Evolutionary conservation across 2,888 invertebrate genomes (phyloP).

Genomic region (Nesidiocoris tenuis): DNA sequence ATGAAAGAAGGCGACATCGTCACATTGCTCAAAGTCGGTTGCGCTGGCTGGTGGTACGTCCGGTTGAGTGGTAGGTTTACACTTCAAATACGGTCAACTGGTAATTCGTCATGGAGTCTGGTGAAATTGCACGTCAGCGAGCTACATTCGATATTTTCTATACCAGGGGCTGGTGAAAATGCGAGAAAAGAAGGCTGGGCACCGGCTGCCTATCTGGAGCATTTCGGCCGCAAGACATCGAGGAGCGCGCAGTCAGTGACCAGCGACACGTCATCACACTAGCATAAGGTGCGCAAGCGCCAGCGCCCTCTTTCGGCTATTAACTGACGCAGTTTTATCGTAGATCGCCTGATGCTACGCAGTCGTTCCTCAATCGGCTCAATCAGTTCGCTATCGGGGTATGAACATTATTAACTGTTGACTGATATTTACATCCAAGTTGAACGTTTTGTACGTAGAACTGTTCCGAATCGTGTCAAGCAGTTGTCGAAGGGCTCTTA

Average conservation of each 20-base stretch:
- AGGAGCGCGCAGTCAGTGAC: conserved; percentile 63
- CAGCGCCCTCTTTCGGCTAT: neutral
- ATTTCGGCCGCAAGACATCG: conserved; percentile 65
- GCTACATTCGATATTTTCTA: no score
- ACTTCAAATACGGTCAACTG: neutral
- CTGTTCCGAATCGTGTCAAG: no score
- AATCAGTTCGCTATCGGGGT: no score
- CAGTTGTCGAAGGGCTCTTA: no score
- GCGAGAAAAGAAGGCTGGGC: conserved; percentile 81
- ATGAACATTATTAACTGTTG: no score
- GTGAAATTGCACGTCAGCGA: no score
- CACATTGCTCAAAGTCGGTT: conserved; percentile 86
- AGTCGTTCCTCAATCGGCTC: neutral
- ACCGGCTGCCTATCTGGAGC: conserved; percentile 87
- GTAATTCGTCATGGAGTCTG: no score
- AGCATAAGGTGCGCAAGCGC: neutral
- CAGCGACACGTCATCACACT: conserved; percentile 53
- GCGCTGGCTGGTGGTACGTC: conserved; percentile 97
- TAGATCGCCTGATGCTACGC: neutral
- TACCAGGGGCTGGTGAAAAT: conserved; percentile 54
- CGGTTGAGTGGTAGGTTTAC: conserved; percentile 73
- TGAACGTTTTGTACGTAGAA: no score
- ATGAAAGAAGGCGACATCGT: conserved; percentile 87
- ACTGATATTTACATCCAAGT: no score
- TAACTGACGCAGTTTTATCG: neutral